Evolutionary conservation across 1,140 invertebrate genomes (phyloP), one percentile per base, ranked within the genome.

Genomic region (Sipha flava): DNA sequence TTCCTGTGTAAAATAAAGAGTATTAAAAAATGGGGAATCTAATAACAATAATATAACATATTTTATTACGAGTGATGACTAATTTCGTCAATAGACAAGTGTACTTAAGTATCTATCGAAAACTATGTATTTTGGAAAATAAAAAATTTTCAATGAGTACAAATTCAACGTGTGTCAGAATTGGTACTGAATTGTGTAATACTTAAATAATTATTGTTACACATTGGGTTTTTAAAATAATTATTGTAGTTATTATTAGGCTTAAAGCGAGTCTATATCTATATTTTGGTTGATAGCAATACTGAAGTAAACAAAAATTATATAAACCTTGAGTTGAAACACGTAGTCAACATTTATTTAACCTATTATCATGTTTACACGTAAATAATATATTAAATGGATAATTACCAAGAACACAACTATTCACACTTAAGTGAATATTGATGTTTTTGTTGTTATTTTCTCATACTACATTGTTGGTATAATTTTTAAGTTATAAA

Each of bases 1-100:
- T 86, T 95, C 93, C 91, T 95, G 84, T 23, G 66, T 81, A 80
- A 45, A 43, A 37, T 43, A 64, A 6, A 84, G 9, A 18, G 4
- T 10, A 0, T 70, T 18, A 29, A n/a, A 26, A 26, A 43, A 83
- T 5, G 1, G 4, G 3, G 7, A 18, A 40, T 21, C n/a, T n/a
- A n/a, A n/a, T n/a, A n/a, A n/a, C n/a, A n/a, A 57, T 34, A 57
- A 81, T 80, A 43, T 16, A 23, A 18, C 23, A 66, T 40, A 1
- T 23, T 23, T n/a, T n/a, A n/a, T n/a, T n/a, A n/a, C n/a, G n/a
- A n/a, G n/a, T n/a, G n/a, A n/a, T n/a, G n/a, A n/a, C n/a, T n/a
- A n/a, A n/a, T n/a, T n/a, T n/a, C n/a, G n/a, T n/a, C n/a, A n/a
- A n/a, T n/a, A n/a, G n/a, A n/a, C n/a, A n/a, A n/a, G n/a, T n/a